Base-by-base conservation (phyloP, 2,888 invertebrate genomes). In the Coenonympha arcania region DNA sequence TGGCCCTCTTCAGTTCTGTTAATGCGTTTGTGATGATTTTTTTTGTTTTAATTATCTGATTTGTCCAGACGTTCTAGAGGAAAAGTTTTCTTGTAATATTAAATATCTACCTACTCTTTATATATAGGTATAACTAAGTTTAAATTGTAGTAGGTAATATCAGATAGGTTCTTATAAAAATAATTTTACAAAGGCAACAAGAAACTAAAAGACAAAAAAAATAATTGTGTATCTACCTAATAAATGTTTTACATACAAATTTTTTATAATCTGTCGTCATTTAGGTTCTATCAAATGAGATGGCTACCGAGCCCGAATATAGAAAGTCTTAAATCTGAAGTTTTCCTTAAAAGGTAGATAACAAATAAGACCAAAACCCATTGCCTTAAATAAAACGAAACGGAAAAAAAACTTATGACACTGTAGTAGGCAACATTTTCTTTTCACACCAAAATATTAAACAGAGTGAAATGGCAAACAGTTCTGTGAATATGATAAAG, bases 11-110 rank as follows among this genome's bases (percentile, higher is more conserved):
- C n/a, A n/a, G 57, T 68, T 65, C 60, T 62, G 73, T 75, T 77
- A 81, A 80, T 82, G 78, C 75, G 68, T 76, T 79, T 74, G 74
- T 73, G 73, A 74, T 77, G 76, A 73, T 56, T 71, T 71, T 39
- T 37, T 37, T 11, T 26, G 8, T 33, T 33, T 31, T 71, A 76
- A 74, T 76, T 76, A 76, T 66, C 57, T 71, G 72, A 73, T 73
- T 47, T 52, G 58, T 61, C 72, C 69, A 53, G 39, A n/a, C 15
- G 2, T 8, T 4, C 24, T 39, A 8, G 16, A 31, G 15, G 8
- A 33, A 33, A 31, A 16, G 31, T 15, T 22, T 24, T 36, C 3
- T 2, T 8, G 15, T 24, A 19, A 37, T 13, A 22, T 19, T 20
- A 13, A 11, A 20, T 36, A n/a, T n/a, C n/a, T n/a, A 20, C 19